A percentile compares a stretch with the other conserved stretches of the same genome.
Conservation (phyloP, 1,140 invertebrate species). For the Drosophila arawakana region DNA sequence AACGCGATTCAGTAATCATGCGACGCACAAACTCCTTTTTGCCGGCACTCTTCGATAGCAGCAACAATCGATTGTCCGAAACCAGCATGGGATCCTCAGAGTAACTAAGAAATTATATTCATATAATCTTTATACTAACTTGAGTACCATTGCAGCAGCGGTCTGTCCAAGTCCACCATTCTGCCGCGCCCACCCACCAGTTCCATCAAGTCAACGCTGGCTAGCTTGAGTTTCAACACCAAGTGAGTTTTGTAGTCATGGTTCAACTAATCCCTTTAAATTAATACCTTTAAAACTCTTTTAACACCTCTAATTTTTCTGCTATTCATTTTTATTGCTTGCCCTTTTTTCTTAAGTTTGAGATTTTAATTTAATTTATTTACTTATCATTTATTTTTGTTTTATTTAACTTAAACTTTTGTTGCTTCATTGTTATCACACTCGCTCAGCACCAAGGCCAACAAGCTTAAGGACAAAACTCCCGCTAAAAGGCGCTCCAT, state of each 20-base stretch:
- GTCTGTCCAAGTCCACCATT: constrained; percentile 81
- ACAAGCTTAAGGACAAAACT: constrained; percentile 81
- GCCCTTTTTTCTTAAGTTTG: constrained; percentile 52
- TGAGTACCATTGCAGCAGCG: constrained; percentile 67
- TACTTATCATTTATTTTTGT: constrained; percentile 37
- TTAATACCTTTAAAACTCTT: constrained; percentile 1
- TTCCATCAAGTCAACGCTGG: constrained; percentile 82
- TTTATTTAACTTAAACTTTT: constrained; percentile 45
- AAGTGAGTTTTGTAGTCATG: constrained; percentile 51
- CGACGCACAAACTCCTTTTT: constrained; percentile 75
- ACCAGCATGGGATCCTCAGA: constrained; percentile 84
- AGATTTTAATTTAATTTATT: constrained; percentile 55
- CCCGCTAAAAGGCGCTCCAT: constrained; percentile 77
- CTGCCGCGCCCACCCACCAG: constrained; percentile 73
- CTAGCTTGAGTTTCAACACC: constrained; percentile 77
- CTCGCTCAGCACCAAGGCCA: constrained; percentile 78
- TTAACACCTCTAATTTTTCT: constrained; percentile 21
- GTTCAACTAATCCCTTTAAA: constrained; percentile 5
- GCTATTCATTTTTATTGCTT: constrained; percentile 6
- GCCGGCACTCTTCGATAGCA: constrained; percentile 69
- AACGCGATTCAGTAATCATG: constrained; percentile 79
- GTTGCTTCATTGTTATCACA: constrained; percentile 55
- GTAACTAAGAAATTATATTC: constrained; percentile 55
- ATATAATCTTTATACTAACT: background rate
- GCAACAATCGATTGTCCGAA: constrained; percentile 77